phyloP scores from a whole-genome alignment of 2,888 invertebrate genomes.

The Aleiodes testaceus region DNA sequence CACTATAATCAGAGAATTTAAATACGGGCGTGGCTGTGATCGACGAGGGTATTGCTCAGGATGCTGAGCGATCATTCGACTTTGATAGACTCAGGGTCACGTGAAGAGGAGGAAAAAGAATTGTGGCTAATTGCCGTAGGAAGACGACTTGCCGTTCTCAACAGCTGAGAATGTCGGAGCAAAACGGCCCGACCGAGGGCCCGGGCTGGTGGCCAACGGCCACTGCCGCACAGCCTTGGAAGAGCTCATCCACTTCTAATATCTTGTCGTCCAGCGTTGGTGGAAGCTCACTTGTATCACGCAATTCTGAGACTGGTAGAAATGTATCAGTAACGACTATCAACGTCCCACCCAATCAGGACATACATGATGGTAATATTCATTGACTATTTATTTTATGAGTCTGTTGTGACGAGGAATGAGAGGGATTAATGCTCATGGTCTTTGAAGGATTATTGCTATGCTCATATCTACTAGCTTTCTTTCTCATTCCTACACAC shows the following conservation, averaged over 20 bases:
- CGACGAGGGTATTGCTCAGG: constrained; percentile 58
- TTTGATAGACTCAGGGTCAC: constrained; percentile 53
- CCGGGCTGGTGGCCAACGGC: constrained; percentile 68
- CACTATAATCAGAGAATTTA: not conserved
- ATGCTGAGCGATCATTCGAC: constrained; percentile 64
- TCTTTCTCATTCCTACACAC: constrained; percentile 31
- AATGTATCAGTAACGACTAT: constrained; percentile 89
- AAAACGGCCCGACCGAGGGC: constrained; percentile 70
- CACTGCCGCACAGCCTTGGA: constrained; percentile 61
- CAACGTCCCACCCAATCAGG: constrained; percentile 79
- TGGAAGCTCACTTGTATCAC: constrained; percentile 73
- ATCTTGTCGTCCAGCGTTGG: constrained; percentile 72
- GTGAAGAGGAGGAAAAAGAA: constrained; percentile 51
- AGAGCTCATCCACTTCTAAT: constrained; percentile 63
- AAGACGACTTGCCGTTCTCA: constrained; percentile 50
- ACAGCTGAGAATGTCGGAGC: constrained; percentile 71
- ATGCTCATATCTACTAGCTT: constrained; percentile 24
- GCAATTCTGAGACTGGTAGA: constrained; percentile 68
- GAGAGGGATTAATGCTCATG: constrained; percentile 54
- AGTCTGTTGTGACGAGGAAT: constrained; percentile 75
- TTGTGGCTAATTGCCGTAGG: constrained; percentile 41
- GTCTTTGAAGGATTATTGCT: constrained; percentile 51
- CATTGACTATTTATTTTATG: constrained; percentile 61
- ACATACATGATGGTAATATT: constrained; percentile 75
- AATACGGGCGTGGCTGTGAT: constrained; percentile 18